Percentiles rank a stretch among this genome's conserved stretches.
phyloP scores from a whole-genome alignment of 2,113 vertebrate genomes.

The Hippotragus niger region DNA sequence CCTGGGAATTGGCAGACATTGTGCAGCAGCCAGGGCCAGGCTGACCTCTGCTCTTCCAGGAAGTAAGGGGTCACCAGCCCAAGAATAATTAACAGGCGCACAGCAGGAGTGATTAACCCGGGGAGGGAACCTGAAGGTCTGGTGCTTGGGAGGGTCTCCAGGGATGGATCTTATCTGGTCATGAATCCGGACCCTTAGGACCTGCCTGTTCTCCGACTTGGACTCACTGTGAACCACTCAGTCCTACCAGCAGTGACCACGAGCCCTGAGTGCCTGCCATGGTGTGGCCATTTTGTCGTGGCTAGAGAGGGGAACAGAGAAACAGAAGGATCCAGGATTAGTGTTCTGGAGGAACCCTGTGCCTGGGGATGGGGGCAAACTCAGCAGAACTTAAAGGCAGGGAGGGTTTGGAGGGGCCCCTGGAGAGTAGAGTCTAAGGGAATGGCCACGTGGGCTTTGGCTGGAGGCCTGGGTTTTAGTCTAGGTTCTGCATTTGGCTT shows the following conservation, averaged over 20 bases:
- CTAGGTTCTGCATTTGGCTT: background rate
- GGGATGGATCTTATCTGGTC: background rate
- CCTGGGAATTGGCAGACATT: background rate
- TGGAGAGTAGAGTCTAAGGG: background rate
- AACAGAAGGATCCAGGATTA: too few relatives aligned
- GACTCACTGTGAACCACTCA: accelerated
- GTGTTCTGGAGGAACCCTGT: background rate
- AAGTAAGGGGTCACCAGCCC: background rate
- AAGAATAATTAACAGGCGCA: background rate
- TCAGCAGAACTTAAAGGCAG: background rate
- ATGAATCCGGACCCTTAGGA: background rate
- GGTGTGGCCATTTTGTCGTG: background rate
- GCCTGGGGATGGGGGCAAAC: background rate
- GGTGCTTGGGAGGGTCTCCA: background rate
- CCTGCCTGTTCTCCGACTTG: background rate
- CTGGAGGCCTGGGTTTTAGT: background rate
- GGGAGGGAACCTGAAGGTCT: background rate
- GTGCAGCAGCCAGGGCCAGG: background rate
- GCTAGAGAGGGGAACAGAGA: background rate
- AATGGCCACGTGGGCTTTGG: background rate
- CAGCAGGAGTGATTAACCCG: accelerated
- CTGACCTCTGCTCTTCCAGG: background rate
- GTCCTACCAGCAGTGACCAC: background rate
- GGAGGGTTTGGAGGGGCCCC: background rate
- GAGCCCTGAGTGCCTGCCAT: background rate